Percentiles rank a stretch among this genome's conserved stretches.
These are phyloP conservation scores for Microchrysa polita DNA, from an alignment of 2,888 invertebrate genomes.

Conservation along the genomic window DNA sequence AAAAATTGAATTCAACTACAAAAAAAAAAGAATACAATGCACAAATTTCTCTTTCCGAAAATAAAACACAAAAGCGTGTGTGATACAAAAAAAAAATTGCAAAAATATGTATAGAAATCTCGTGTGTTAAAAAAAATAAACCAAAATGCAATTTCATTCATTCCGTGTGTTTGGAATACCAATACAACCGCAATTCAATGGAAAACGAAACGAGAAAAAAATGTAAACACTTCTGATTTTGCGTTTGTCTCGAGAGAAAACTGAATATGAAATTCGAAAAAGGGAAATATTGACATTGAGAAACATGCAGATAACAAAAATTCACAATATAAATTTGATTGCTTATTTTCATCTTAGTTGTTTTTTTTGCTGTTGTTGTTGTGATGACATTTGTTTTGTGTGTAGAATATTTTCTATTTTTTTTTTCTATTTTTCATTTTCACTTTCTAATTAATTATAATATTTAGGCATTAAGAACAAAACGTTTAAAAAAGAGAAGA, in stretches of 20 bases:
- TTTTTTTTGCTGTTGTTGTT: slow-evolving; percentile 39
- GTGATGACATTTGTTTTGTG: slow-evolving; percentile 55
- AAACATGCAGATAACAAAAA: slow-evolving; percentile 61
- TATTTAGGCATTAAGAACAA: slow-evolving; percentile 37
- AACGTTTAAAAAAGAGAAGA: slow-evolving; percentile 38
- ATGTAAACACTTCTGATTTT: slow-evolving; percentile 52
- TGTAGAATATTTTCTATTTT: too few relatives aligned
- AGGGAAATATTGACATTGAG: slow-evolving; percentile 63
- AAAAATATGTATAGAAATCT: too few relatives aligned
- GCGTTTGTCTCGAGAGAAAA: slow-evolving; percentile 52
- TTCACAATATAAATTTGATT: slow-evolving; percentile 45
- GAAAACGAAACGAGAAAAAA: slow-evolving; percentile 51
- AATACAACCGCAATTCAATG: neutral
- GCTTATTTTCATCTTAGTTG: neutral
- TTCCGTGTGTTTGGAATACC: neutral
- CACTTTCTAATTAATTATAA: slow-evolving; percentile 17
- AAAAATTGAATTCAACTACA: too few relatives aligned
- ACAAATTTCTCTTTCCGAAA: too few relatives aligned
- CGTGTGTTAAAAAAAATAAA: too few relatives aligned
- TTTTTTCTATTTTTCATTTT: too few relatives aligned
- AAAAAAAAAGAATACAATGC: too few relatives aligned
- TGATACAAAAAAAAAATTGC: too few relatives aligned
- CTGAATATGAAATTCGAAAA: slow-evolving; percentile 49
- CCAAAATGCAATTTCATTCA: slow-evolving; percentile 56
- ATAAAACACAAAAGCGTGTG: too few relatives aligned